A percentile compares a stretch with the other conserved stretches of the same genome.
Conservation (phyloP, 2,888 invertebrate species). For the Rhingia rostrata region DNA sequence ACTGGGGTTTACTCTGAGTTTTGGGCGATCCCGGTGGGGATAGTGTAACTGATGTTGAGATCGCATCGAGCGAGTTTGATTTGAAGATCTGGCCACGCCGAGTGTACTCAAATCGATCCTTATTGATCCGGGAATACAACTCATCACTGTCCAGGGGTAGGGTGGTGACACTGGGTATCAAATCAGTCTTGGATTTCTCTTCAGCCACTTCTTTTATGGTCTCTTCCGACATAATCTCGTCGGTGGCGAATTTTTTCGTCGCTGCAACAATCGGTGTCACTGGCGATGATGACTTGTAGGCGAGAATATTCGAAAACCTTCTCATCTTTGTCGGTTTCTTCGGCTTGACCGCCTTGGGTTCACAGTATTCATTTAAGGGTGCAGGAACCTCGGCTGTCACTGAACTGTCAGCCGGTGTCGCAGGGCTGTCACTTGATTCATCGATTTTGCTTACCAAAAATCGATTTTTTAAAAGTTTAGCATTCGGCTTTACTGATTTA, state of each 20-base stretch:
- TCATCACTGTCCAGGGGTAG: conserved; percentile 81
- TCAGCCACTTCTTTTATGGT: conserved; percentile 33
- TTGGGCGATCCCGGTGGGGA: conserved; percentile 81
- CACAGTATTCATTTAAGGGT: conserved; percentile 61
- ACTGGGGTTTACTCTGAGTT: conserved; percentile 75
- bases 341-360: conserved; percentile 70
- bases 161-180: conserved; percentile 77
- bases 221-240: conserved; percentile 21
- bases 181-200: conserved; percentile 44
- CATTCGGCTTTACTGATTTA: conserved; percentile 31
- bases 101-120: conserved; percentile 75
- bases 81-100: conserved; percentile 80
- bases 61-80: conserved; percentile 82
- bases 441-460: conserved; percentile 82
- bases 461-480: conserved; percentile 77
- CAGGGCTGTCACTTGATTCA: conserved; percentile 75
- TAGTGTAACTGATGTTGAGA: conserved; percentile 79
- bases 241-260: conserved; percentile 28
- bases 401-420: conserved; percentile 40
- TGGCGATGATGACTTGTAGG: conserved; percentile 77
- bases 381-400: conserved; percentile 16
- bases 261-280: conserved; percentile 2
- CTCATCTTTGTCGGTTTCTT: conserved; percentile 80
- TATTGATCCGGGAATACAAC: conserved; percentile 81
- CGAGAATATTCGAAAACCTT: conserved; percentile 82